A percentile compares a stretch with the other conserved stretches of the same genome.
phyloP scores from a whole-genome alignment of 2,113 vertebrate species.

The Andinoacara biseriatus region DNA sequence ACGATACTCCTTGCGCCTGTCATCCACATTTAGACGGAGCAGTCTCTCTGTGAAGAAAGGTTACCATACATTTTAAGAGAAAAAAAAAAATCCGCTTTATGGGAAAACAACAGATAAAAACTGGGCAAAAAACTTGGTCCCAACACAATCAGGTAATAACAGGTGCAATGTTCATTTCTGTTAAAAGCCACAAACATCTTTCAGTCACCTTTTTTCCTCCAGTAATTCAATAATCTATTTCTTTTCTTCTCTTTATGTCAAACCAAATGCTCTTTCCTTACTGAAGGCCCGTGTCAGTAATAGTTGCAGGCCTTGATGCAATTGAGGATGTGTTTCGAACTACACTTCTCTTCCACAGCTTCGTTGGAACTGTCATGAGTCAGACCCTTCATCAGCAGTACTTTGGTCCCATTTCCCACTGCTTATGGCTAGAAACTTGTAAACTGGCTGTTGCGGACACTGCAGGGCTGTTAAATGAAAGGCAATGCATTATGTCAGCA shows the following conservation, averaged over 20 bases:
- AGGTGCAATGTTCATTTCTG: not conserved
- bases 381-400: constrained; percentile 2
- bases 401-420: not conserved
- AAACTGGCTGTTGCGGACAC: not conserved
- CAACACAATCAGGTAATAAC: not conserved
- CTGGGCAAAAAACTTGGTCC: not conserved
- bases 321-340: not conserved
- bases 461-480: not conserved
- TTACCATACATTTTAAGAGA: not conserved
- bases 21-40: constrained; percentile 88
- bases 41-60: constrained; percentile 84
- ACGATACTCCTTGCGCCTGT: constrained; percentile 91
- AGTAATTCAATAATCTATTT: not conserved
- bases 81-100: not conserved
- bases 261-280: not conserved
- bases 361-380: not conserved
- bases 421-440: not conserved
- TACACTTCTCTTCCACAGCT: not conserved
- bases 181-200: not conserved
- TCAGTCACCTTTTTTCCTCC: not conserved
- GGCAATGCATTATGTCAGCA: not conserved
- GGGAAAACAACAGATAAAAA: not conserved
- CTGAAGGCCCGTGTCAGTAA: not conserved
- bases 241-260: not conserved
- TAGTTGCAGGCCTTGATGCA: not conserved